phyloP scores from a whole-genome alignment of 1,140 invertebrate species.

The Zaprionus tsacasi region DNA sequence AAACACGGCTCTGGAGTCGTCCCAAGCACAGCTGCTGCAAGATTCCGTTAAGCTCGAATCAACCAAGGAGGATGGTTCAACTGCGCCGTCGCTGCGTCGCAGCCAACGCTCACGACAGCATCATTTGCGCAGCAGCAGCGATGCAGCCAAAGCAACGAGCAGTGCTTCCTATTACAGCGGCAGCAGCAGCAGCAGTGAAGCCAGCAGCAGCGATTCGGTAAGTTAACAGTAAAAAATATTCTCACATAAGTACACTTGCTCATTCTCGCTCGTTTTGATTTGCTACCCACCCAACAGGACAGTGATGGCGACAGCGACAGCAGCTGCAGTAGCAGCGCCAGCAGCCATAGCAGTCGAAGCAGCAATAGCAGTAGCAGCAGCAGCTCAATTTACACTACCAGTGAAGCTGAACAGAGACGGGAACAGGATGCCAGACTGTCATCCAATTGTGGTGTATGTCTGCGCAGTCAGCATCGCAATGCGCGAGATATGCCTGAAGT shows the following conservation, averaged over 20 bases:
- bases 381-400: conserved; percentile 34
- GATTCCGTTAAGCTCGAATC: conserved; percentile 17
- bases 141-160: conserved; percentile 40
- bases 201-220: conserved; percentile 57
- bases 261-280: not conserved
- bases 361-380: conserved; percentile 15
- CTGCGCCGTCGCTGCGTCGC: conserved; percentile 12
- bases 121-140: conserved; percentile 45
- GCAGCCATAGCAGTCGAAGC: conserved; percentile 39
- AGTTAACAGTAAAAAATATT: not conserved
- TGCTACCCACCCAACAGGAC: conserved; percentile 41
- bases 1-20: conserved; percentile 94
- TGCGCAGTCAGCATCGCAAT: conserved; percentile 85
- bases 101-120: conserved; percentile 44
- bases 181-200: conserved; percentile 63
- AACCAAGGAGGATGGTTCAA: not conserved
- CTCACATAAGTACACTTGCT: not conserved
- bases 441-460: conserved; percentile 85
- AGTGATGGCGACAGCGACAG: conserved; percentile 65
- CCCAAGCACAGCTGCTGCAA: conserved; percentile 85
- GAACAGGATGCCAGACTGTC: conserved; percentile 47
- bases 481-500: conserved; percentile 85
- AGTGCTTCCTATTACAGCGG: conserved; percentile 35
- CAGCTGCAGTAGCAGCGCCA: conserved; percentile 48
- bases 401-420: conserved; percentile 26